phyloP scores from a whole-genome alignment of 2,888 invertebrate genomes.

The Nebria salina region DNA sequence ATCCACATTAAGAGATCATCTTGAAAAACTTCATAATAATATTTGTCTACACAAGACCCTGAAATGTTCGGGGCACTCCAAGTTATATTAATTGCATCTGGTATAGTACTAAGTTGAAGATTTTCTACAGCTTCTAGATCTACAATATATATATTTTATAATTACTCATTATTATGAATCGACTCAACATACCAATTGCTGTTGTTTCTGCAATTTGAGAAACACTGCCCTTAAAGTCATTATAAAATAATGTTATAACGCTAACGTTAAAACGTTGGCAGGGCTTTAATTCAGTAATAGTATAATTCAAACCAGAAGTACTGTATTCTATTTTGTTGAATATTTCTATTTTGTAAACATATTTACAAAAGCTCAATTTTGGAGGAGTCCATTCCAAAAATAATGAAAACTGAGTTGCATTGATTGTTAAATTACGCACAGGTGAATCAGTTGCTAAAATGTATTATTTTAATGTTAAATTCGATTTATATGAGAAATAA shows the following conservation, averaged over 20 bases:
- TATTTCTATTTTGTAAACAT: neutral
- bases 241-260: neutral
- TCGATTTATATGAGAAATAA: neutral
- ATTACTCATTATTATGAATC: neutral
- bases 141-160: constrained; percentile 12
- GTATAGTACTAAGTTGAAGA: neutral
- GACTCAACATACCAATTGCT: neutral
- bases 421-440: neutral
- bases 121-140: constrained; percentile 21
- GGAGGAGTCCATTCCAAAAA: neutral
- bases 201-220: neutral
- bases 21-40: constrained; percentile 2
- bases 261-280: neutral
- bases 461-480: neutral
- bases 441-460: constrained; percentile 1
- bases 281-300: constrained; percentile 3
- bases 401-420: neutral
- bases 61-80: neutral
- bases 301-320: constrained; percentile 1
- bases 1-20: neutral
- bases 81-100: constrained; percentile 12
- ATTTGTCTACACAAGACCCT: neutral
- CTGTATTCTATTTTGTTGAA: neutral
- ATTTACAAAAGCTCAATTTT: neutral
- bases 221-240: neutral